Evolutionary conservation across 2,113 vertebrate genomes (phyloP), one percentile per base, ranked within the genome.

Genomic region (Platysternon megacephalum): DNA sequence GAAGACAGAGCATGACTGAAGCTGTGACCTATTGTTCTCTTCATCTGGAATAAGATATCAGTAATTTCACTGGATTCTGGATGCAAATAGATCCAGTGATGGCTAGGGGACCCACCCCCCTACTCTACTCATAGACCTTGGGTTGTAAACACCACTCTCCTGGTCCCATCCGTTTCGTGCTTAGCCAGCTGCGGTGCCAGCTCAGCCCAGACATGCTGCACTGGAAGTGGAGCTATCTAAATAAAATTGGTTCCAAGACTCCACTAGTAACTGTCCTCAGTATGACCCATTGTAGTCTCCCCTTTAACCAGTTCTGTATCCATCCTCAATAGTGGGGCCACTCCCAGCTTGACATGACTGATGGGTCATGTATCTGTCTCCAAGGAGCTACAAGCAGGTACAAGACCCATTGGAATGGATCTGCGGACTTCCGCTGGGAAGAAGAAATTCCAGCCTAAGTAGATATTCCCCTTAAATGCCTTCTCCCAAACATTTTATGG

Each of bases 401-500:
- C 2, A 11, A 81, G 52, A 85, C 49, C 3, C 53, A 17, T 48
- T 49, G 49, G 49, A 90, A 7, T 3, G 46, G 58, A 46, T 94
- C 52, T 74, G 46, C 8, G 39, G 74, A 14, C 21, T 89, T 72
- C 39, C 89, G 39, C 61, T 93, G 58, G 48, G 14, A 94, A 65
- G 82, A 83, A 92, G 81, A 6, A 92, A 86, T 32, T 87, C 87
- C 56, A 80, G 9, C 68, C 92, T 79, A 48, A 84, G 82, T 55
- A 87, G 48, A 5, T 24, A 52, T 19, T 44, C 80, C 46, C 55
- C 51, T 84, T 79, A 11, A 94, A 78, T 3, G 0, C 5, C 65
- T 87, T 91, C 72, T 92, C 61, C 48, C 22, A 84, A 95, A 82
- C 4, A 10, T 84, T 17, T 84, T 61, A 85, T 2, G 5, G 78